These are phyloP conservation scores for Nemopilema nomurai DNA, from an alignment of 30 jellyfish, hydroid and myxozoan genomes.

Conservation along the genomic window DNA sequence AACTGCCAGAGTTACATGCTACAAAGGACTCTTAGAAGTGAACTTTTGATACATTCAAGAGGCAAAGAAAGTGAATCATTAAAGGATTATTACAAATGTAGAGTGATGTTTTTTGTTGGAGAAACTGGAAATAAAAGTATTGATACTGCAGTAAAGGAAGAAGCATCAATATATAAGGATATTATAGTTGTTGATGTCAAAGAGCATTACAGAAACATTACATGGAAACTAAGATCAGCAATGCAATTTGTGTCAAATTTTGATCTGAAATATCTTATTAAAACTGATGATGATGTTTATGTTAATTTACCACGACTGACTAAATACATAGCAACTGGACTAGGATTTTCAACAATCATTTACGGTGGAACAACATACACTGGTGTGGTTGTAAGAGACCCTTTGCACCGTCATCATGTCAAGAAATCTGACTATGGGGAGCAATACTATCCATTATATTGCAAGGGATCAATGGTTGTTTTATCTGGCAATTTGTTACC, in stretches of 20 bases:
- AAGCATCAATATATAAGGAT: constrained; percentile 54
- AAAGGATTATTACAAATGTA: constrained; percentile 24
- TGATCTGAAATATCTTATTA: constrained; percentile 51
- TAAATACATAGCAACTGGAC: constrained; percentile 20
- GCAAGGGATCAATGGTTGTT: constrained; percentile 74
- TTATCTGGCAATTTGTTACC: constrained; percentile 62
- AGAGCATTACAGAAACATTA: constrained; percentile 64
- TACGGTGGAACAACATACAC: constrained; percentile 75
- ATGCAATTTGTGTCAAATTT: constrained; percentile 41
- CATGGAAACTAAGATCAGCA: constrained; percentile 69
- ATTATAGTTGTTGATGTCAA: constrained; percentile 32
- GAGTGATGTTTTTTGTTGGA: constrained; percentile 61
- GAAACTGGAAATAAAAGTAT: constrained; percentile 9
- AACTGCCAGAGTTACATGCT: constrained; percentile 7
- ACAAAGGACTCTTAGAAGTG: background rate
- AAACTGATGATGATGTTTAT: constrained; percentile 82
- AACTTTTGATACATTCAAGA: background rate
- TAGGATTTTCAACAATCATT: constrained; percentile 21
- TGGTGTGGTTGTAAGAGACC: constrained; percentile 56
- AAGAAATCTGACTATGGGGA: constrained; percentile 33
- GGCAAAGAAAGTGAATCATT: background rate
- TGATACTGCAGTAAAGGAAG: constrained; percentile 16
- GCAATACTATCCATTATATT: constrained; percentile 47
- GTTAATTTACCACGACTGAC: constrained; percentile 54
- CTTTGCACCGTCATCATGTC: constrained; percentile 67